Evolutionary conservation across 2,888 invertebrate genomes (phyloP), one percentile per base, ranked within the genome.

Genomic region (Acleris cristana): DNA sequence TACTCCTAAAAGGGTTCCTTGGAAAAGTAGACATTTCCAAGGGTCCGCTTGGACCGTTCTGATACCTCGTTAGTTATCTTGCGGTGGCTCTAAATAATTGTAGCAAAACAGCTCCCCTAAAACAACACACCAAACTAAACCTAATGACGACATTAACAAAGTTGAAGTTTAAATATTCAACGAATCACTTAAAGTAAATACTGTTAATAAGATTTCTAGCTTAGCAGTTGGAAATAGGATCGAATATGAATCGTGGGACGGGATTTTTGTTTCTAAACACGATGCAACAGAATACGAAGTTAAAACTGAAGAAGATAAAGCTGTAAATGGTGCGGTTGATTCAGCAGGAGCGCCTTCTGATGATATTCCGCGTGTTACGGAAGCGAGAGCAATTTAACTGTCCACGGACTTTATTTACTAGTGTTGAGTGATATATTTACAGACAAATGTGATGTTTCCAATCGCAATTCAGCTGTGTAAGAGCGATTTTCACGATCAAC

Each of bases 21-120:
- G 79, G 73, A 71, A 80, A 79, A 79, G 79, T 77, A 74, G 90
- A 91, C 91, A 84, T 86, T 86, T 90, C 86, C 88, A 89, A 90
- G 81, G 89, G 84, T 77, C 84, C 81, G 76, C 78, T 75, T 73
- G 75, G 87, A 88, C 79, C 79, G 79, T 81, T 84, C 82, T 86
- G 87, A 86, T 90, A 89, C 89, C 88, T 90, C 88, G 88, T 89
- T 90, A 90, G 84, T 88, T 88, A 90, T 87, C 84, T 86, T 80
- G 80, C 81, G 78, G 81, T 79, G 82, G 83, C 79, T 83, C 83
- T 89, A 88, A 89, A 88, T 90, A 89, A 90, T 88, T 90, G 89
- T 89, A 88, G 87, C 87, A 87, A 75, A 81, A 82, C 75, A 70
- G 67, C 66, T 63, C 49, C 34, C 19, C 5, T 5, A 26, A n/a